A percentile compares a stretch with the other conserved stretches of the same genome.
Conservation (phyloP, 2,113 vertebrate genomes). For the Astur gentilis region DNA sequence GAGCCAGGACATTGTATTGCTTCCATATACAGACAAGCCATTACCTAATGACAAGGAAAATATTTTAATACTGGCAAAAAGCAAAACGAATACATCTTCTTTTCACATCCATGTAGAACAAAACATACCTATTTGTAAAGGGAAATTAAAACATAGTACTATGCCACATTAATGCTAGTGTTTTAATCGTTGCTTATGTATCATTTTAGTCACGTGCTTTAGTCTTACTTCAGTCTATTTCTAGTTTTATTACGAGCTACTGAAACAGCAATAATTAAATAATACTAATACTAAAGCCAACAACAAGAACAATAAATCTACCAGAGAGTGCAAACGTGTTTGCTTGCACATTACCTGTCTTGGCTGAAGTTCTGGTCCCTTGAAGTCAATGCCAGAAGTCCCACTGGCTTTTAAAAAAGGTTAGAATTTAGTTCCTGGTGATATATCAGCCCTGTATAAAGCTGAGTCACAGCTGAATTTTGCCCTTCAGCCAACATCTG, state of each 20-base stretch:
- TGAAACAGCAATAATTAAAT: neutral
- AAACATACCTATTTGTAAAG: neutral
- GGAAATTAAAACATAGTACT: neutral
- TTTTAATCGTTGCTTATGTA: neutral
- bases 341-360: neutral
- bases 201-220: neutral
- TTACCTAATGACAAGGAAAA: neutral
- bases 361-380: neutral
- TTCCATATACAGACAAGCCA: neutral
- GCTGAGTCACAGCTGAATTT: neutral
- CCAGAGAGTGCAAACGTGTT: neutral
- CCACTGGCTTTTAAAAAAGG: neutral
- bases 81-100: neutral
- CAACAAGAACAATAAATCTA: neutral
- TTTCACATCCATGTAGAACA: neutral
- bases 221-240: neutral
- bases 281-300: neutral
- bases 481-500: neutral
- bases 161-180: neutral
- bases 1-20: neutral
- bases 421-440: neutral
- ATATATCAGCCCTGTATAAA: neutral
- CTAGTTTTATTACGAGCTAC: neutral
- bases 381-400: neutral
- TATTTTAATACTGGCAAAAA: neutral